Percentiles rank a stretch among this genome's conserved stretches.
phyloP scores from a whole-genome alignment of 2,888 invertebrate species.

The Cephus pygmeus region DNA sequence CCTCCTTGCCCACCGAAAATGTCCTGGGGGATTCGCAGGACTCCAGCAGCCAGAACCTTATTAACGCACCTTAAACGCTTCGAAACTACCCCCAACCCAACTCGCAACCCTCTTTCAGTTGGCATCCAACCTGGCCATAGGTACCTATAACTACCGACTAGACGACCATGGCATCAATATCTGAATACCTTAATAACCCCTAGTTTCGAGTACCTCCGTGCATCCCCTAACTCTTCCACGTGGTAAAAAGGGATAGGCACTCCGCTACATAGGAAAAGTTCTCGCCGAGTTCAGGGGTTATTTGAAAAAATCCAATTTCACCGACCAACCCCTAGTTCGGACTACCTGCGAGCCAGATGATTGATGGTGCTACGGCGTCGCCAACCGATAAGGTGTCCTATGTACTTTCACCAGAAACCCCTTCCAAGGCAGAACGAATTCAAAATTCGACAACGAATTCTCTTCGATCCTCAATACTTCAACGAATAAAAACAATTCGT shows the following conservation, averaged over 20 bases:
- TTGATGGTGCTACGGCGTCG: neutral
- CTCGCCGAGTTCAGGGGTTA: neutral
- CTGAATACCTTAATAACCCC: neutral
- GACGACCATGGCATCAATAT: neutral
- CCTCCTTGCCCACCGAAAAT: slow-evolving; percentile 28
- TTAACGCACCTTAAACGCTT: slow-evolving; percentile 7
- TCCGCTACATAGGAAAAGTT: neutral
- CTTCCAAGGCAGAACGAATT: neutral
- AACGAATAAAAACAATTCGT: neutral
- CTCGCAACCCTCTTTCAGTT: neutral
- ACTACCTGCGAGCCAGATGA: neutral
- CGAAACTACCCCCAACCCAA: neutral
- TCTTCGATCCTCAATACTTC: neutral
- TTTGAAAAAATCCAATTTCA: neutral
- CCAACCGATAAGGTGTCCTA: neutral
- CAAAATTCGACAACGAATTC: neutral
- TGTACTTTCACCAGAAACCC: neutral
- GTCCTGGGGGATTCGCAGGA: slow-evolving; percentile 24
- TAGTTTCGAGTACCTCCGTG: neutral
- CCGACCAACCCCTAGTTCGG: neutral
- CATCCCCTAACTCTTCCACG: neutral
- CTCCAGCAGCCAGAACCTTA: neutral
- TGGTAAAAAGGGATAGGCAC: neutral
- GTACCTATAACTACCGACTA: neutral
- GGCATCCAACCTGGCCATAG: neutral